phyloP scores from a whole-genome alignment of 2,113 vertebrate species.

The Rhabdornis inornatus region DNA sequence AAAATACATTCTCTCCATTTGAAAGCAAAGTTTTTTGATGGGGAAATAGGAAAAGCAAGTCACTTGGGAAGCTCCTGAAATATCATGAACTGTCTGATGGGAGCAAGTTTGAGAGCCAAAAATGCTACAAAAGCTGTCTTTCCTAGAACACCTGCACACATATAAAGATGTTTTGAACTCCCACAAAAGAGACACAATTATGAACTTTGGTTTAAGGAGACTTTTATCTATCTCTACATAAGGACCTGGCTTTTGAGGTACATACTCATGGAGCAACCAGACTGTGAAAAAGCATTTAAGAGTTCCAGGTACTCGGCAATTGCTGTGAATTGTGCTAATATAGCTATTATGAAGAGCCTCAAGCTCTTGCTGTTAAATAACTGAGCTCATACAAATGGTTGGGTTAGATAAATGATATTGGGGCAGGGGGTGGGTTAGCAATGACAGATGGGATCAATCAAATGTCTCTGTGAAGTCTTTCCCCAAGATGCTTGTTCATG shows the following conservation, averaged over 20 bases:
- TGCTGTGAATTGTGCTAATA: not conserved
- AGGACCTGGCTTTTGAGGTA: not conserved
- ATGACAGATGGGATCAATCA: not conserved
- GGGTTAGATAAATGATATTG: not conserved
- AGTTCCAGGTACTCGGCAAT: not conserved
- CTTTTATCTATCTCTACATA: not conserved
- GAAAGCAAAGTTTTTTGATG: not conserved
- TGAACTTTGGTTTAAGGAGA: not conserved
- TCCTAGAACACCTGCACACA: not conserved
- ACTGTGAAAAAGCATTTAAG: not conserved
- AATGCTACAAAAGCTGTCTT: not conserved
- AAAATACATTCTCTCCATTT: not conserved
- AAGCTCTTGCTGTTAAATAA: not conserved
- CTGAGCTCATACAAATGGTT: not conserved
- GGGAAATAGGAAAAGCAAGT: not conserved
- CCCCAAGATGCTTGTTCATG: not conserved
- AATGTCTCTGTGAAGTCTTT: not conserved
- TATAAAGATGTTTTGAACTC: not conserved
- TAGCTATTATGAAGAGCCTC: not conserved
- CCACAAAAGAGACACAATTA: not conserved
- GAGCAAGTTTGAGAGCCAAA: not conserved
- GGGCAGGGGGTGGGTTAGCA: not conserved
- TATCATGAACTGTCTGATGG: not conserved
- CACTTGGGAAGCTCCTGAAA: not conserved
- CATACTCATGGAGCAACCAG: rapidly evolving